Conservation (phyloP, 1,140 invertebrate genomes). For the Chlorops oryzae region DNA sequence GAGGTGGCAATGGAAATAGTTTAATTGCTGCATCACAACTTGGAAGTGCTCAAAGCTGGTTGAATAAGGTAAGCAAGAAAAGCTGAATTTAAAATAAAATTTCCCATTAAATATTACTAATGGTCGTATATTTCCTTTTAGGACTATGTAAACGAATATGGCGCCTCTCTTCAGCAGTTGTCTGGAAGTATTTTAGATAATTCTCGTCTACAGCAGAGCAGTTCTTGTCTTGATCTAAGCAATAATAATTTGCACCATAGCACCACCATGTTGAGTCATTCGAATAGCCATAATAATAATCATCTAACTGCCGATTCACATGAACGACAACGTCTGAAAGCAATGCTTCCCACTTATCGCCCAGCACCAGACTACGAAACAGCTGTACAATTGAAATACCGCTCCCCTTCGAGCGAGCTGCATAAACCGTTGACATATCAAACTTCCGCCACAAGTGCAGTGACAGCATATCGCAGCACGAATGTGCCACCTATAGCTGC, state of each 20-base stretch:
- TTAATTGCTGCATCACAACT: slow-evolving; percentile 5
- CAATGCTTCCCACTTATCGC: slow-evolving; percentile 80
- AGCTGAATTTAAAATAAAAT: background rate
- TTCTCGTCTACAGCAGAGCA: slow-evolving; percentile 56
- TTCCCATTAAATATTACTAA: too few species aligned
- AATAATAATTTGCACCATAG: slow-evolving; percentile 47
- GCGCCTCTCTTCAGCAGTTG: slow-evolving; percentile 13
- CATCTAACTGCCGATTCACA: slow-evolving; percentile 23
- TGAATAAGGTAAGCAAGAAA: slow-evolving; percentile 10
- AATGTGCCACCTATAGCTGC: slow-evolving; percentile 24
- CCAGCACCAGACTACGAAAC: slow-evolving; percentile 92
- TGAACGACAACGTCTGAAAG: slow-evolving; percentile 49
- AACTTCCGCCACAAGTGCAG: slow-evolving; percentile 22
- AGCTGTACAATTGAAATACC: slow-evolving; percentile 77
- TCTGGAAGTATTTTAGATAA: slow-evolving; percentile 20
- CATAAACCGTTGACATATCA: slow-evolving; percentile 46
- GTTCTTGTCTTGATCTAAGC: slow-evolving; percentile 63
- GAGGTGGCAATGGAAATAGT: background rate
- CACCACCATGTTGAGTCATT: slow-evolving; percentile 30
- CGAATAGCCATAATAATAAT: slow-evolving; percentile 25
- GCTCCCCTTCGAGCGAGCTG: slow-evolving; percentile 48
- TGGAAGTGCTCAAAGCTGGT: slow-evolving; percentile 12
- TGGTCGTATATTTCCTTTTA: slow-evolving; percentile 4
- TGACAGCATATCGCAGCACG: slow-evolving; percentile 17
- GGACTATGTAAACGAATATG: slow-evolving; percentile 18